Evolutionary conservation across 2,113 vertebrate species (phyloP).

Genomic region (Ornithorhynchus anatinus): DNA sequence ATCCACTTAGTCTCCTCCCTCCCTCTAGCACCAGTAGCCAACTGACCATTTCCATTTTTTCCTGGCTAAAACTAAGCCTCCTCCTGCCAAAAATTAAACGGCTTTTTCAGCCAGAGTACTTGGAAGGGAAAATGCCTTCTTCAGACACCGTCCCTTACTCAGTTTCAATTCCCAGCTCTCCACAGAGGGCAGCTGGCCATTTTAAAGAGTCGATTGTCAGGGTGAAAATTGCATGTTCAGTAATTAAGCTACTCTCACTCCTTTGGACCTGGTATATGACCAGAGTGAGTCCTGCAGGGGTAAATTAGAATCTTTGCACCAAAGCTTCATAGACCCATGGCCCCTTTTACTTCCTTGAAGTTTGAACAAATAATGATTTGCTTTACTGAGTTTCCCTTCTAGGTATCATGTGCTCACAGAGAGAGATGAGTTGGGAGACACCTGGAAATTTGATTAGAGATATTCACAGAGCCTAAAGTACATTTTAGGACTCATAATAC

Average conservation of each 20-base stretch:
- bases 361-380: neutral
- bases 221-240: neutral
- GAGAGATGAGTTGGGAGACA: neutral
- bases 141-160: neutral
- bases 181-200: neutral
- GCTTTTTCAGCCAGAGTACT: neutral
- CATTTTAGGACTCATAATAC: neutral
- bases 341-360: neutral
- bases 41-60: neutral
- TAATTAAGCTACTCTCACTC: neutral
- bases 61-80: neutral
- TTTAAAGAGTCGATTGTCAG: neutral
- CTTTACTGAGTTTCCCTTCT: neutral
- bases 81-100: conserved; percentile 17
- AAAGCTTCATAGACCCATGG: neutral
- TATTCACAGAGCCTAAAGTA: neutral
- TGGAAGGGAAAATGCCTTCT: neutral
- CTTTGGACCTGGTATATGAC: neutral
- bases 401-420: neutral
- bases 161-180: neutral
- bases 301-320: neutral
- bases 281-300: neutral
- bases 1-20: too few species aligned
- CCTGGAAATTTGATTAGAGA: too few species aligned
- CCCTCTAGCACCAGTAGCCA: neutral